Percentiles rank a stretch among this genome's conserved stretches.
Evolutionary conservation across 2,888 invertebrate species (phyloP).

Genomic region (Oscheius sp.): DNA sequence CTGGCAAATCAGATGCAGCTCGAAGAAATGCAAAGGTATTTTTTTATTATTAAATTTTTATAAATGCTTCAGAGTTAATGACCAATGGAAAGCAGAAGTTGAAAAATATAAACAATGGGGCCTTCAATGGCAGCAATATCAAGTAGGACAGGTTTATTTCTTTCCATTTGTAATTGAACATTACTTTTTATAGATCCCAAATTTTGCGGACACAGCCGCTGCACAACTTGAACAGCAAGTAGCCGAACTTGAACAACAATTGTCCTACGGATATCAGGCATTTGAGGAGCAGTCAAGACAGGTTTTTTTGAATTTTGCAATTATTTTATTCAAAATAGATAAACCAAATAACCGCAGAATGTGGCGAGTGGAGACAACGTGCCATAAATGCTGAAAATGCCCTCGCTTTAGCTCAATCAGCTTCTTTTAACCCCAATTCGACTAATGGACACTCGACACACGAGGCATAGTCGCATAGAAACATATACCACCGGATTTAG

Average conservation of each 20-base stretch:
- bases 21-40: slow-evolving; percentile 29
- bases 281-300: slow-evolving; percentile 69
- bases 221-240: slow-evolving; percentile 60
- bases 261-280: slow-evolving; percentile 65
- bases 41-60: too few relatives aligned
- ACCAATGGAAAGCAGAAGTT: slow-evolving; percentile 65
- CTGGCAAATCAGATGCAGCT: slow-evolving; percentile 7
- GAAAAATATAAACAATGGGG: slow-evolving; percentile 64
- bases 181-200: slow-evolving; percentile 56
- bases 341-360: neutral
- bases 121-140: slow-evolving; percentile 67
- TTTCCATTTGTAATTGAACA: neutral
- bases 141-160: slow-evolving; percentile 55
- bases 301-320: slow-evolving; percentile 24
- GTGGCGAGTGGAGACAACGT: slow-evolving; percentile 26
- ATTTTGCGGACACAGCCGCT: slow-evolving; percentile 53
- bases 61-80: slow-evolving; percentile 47
- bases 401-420: neutral
- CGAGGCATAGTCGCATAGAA: neutral
- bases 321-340: neutral
- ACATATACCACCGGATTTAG: neutral
- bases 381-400: slow-evolving; percentile 32
- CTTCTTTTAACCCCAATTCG: slow-evolving; percentile 1
- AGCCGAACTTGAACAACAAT: slow-evolving; percentile 61
- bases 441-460: neutral